Base-by-base conservation (phyloP, 2,888 invertebrate genomes). In the Anoncus sp. region DNA sequence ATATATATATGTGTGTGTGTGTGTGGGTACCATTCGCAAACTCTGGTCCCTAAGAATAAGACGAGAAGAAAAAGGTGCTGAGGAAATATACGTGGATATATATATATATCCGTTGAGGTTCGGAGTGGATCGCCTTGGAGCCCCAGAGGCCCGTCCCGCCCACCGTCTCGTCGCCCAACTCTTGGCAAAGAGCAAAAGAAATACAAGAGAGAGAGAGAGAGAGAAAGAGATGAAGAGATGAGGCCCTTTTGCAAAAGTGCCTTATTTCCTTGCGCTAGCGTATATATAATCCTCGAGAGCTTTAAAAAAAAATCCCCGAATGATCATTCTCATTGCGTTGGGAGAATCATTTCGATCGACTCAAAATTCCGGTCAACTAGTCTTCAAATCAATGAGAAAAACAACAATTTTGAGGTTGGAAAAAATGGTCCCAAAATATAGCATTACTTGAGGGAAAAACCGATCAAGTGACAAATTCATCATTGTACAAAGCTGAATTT, bases 61-160 rank as follows among this genome's bases (percentile, higher is more conserved):
- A 83, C 59, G 66, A 86, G 82, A 83, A 80, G 78, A 85, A 85
- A 83, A 89, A 88, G 87, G 87, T 87, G 78, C 75, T 57, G 85
- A 85, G 85, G 81, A 82, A 86, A 86, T 85, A 90, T 89, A n/a
- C 87, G 88, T 87, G 85, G 88, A 72, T 65, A 67, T 77, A 63
- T 47, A 14, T 47, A 47, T 47, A 18, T 18, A 9, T 16, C 40
- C 67, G 47, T 67, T 49, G 69, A 77, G 89, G 90, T 87, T 89
- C 86, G 87, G 90, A 91, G 90, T 90, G 90, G 90, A 90, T 91
- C 90, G 90, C 91, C 91, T 91, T 91, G 91, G 90, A 90, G 90
- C 90, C 88, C 85, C 87, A 88, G 88, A 88, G 88, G 88, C 89
- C 89, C 82, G 87, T 83, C 87, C 90, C 90, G 91, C 91, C 91